phyloP scores from a whole-genome alignment of 2,797 vertebrate genomes.

The Passerculus sandwichensis region DNA sequence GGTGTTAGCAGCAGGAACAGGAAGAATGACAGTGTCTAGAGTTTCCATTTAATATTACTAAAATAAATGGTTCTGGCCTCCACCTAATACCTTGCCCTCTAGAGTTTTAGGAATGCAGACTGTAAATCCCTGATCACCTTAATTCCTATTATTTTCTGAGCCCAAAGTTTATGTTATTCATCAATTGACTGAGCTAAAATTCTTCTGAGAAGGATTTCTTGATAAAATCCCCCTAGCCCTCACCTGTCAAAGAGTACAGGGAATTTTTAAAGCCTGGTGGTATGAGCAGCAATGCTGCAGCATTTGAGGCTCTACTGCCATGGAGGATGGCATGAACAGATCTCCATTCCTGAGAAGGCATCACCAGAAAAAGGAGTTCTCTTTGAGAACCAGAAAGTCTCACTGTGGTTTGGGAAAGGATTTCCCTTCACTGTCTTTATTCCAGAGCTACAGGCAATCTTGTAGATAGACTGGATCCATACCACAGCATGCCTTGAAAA shows the following conservation, averaged over 20 bases:
- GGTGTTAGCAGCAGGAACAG: constrained; percentile 21
- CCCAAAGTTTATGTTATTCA: not conserved
- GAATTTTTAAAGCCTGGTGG: not conserved
- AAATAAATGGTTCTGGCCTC: constrained; percentile 52
- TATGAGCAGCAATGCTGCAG: not conserved
- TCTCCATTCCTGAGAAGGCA: not conserved
- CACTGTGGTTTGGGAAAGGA: not conserved
- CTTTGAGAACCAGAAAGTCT: not conserved
- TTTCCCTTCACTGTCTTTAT: not conserved
- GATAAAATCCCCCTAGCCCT: not conserved
- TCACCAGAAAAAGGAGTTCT: not conserved
- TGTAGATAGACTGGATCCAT: constrained; percentile 4
- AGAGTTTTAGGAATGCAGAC: constrained; percentile 51
- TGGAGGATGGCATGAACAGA: not conserved
- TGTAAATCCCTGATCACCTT: constrained; percentile 38
- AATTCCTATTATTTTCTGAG: constrained; percentile 27
- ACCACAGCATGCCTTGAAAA: not conserved
- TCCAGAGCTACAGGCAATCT: not conserved
- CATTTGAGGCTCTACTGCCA: not conserved
- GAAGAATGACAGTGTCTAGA: constrained; percentile 23
- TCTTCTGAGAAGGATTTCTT: not conserved
- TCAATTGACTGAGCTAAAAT: not conserved
- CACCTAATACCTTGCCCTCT: constrained; percentile 29
- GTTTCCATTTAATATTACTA: constrained; percentile 47
- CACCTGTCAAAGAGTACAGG: not conserved